phyloP scores from a whole-genome alignment of 2,113 vertebrate genomes.

The Kobus ellipsiprymnus region DNA sequence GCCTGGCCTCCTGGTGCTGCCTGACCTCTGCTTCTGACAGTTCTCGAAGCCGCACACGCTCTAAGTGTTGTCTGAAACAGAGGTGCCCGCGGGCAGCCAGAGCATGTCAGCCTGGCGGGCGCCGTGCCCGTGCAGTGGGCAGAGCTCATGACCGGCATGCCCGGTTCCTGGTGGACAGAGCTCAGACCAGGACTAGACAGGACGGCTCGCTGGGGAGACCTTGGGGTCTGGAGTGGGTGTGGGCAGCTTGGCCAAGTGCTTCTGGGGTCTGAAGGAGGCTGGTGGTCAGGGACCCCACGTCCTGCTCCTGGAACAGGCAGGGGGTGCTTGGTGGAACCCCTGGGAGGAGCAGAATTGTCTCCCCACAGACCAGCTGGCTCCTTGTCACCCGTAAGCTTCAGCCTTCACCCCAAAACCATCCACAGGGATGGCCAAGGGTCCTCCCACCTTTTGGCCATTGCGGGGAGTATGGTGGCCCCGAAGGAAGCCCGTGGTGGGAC shows the following conservation, averaged over 20 bases:
- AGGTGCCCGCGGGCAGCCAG: not conserved
- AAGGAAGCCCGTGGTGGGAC: not conserved
- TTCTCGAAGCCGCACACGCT: slow-evolving; percentile 82
- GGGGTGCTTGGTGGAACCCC: not conserved
- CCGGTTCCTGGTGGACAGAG: not conserved
- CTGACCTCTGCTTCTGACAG: slow-evolving; percentile 80
- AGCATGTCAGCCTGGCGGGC: not conserved
- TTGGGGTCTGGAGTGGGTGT: not conserved
- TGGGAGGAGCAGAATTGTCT: not conserved
- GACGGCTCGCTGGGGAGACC: not conserved
- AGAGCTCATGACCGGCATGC: not conserved
- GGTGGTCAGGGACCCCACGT: not conserved
- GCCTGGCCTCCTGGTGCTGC: slow-evolving; percentile 34
- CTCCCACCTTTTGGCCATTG: not conserved
- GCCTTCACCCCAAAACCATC: not conserved
- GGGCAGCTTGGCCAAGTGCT: not conserved
- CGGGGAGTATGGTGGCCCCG: not conserved
- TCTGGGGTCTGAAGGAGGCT: not conserved
- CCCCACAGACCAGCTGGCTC: not conserved
- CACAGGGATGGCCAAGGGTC: not conserved
- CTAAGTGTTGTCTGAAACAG: slow-evolving; percentile 84
- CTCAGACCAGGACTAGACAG: not conserved
- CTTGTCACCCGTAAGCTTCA: not conserved
- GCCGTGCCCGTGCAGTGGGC: fast-evolving
- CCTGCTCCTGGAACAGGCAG: not conserved